These are phyloP conservation scores for Sturnus vulgaris DNA, from an alignment of 2,113 vertebrate genomes.

Conservation along the genomic window DNA sequence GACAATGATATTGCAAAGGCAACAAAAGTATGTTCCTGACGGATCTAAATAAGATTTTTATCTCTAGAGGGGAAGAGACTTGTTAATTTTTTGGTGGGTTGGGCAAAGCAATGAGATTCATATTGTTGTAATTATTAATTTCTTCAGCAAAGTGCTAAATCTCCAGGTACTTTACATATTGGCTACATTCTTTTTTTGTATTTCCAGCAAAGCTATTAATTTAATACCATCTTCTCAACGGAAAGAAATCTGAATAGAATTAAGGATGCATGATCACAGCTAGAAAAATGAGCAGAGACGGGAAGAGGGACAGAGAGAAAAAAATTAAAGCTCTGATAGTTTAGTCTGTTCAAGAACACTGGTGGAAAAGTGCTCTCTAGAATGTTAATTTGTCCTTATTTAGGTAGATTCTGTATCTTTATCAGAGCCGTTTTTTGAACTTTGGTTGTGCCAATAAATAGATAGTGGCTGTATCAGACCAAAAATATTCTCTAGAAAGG, in stretches of 20 bases:
- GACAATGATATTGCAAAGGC: background rate
- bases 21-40: background rate
- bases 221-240: constrained; percentile 1
- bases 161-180: constrained; percentile 40
- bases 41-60: constrained; percentile 39
- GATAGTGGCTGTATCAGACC: background rate
- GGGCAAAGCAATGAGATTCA: constrained; percentile 38
- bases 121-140: constrained; percentile 60
- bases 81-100: constrained; percentile 48
- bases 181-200: background rate
- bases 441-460: background rate
- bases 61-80: constrained; percentile 18
- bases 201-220: constrained; percentile 5
- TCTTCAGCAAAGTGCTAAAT: constrained; percentile 48
- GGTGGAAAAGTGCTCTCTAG: background rate
- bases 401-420: background rate
- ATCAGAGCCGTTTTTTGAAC: background rate
- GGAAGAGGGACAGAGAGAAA: background rate
- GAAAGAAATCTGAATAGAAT: constrained; percentile 38
- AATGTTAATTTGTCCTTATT: background rate
- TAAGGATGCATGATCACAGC: background rate
- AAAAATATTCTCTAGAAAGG: background rate
- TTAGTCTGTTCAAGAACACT: background rate
- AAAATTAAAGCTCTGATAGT: background rate
- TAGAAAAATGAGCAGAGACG: background rate